These are phyloP conservation scores for Acromyrmex echinatior DNA, from an alignment of 1,140 invertebrate species.

Conservation along the genomic window DNA sequence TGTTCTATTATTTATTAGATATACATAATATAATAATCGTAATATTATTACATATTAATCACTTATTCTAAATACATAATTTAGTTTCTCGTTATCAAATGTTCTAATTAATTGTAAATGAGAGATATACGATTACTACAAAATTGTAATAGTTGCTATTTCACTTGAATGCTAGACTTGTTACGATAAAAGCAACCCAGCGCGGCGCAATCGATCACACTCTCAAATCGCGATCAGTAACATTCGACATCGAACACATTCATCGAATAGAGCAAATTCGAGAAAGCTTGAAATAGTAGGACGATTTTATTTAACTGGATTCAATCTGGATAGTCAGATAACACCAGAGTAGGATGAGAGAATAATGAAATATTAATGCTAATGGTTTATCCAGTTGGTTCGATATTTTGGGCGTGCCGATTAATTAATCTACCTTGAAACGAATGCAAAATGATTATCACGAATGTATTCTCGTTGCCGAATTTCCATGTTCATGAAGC, in stretches of 20 bases:
- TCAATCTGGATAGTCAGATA: conserved; percentile 21
- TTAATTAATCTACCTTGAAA: conserved; percentile 48
- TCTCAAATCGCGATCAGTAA: conserved; percentile 8
- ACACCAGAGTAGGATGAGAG: neutral
- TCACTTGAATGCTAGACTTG: neutral
- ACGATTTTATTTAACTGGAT: conserved; percentile 43
- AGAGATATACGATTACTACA: neutral
- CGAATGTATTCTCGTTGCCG: neutral
- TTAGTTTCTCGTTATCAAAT: neutral
- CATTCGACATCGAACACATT: conserved; percentile 24
- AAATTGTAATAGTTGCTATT: neutral
- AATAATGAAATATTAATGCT: conserved; percentile 54
- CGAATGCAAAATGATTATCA: conserved; percentile 24
- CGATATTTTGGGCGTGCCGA: conserved; percentile 24
- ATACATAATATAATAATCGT: neutral
- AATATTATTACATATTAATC: neutral
- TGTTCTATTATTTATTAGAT: neutral
- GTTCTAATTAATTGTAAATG: conserved; percentile 19
- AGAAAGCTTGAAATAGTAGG: conserved; percentile 8
- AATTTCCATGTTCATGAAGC: conserved; percentile 34
- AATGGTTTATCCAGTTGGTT: conserved; percentile 30
- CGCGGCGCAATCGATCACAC: conserved; percentile 4
- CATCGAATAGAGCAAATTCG: conserved; percentile 15
- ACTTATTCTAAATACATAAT: neutral
- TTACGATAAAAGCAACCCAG: neutral